Percentiles rank a stretch among this genome's conserved stretches.
Evolutionary conservation across 1,140 invertebrate genomes (phyloP).

Genomic region (Drosophila tropicalis): DNA sequence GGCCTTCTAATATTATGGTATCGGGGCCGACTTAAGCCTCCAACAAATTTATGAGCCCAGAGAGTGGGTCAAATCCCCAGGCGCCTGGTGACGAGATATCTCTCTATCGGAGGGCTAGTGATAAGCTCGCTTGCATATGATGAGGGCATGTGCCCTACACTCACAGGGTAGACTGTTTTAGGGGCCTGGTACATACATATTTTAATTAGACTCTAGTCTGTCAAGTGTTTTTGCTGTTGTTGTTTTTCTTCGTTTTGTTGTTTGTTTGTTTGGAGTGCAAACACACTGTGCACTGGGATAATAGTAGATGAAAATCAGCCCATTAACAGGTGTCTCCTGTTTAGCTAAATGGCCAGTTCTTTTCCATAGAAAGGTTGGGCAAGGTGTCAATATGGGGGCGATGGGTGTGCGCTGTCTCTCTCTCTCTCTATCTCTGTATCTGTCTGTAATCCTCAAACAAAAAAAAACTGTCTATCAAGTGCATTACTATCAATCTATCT

Average conservation of each 20-base stretch:
- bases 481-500: not conserved
- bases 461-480: not conserved
- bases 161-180: slow-evolving; percentile 11
- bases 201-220: slow-evolving; percentile 64
- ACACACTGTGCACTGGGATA: slow-evolving; percentile 9
- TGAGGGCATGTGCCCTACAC: slow-evolving; percentile 3
- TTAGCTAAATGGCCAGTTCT: not conserved
- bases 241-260: slow-evolving; percentile 18
- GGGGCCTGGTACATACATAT: slow-evolving; percentile 50
- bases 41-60: slow-evolving; percentile 23
- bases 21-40: slow-evolving; percentile 22
- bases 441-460: too few species aligned
- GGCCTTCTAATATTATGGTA: not conserved
- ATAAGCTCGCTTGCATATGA: slow-evolving; percentile 16
- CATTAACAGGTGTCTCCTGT: slow-evolving; percentile 9
- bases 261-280: slow-evolving; percentile 31
- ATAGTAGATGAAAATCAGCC: slow-evolving; percentile 10
- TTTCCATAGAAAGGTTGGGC: not conserved
- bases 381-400: too few species aligned
- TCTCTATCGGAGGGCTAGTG: slow-evolving; percentile 6
- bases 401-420: not conserved
- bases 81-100: slow-evolving; percentile 16
- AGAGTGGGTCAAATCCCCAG: slow-evolving; percentile 43
- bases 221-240: slow-evolving; percentile 24
- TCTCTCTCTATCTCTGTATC: too few species aligned